phyloP scores from a whole-genome alignment of 2,888 invertebrate genomes.

The Seira ritae region DNA sequence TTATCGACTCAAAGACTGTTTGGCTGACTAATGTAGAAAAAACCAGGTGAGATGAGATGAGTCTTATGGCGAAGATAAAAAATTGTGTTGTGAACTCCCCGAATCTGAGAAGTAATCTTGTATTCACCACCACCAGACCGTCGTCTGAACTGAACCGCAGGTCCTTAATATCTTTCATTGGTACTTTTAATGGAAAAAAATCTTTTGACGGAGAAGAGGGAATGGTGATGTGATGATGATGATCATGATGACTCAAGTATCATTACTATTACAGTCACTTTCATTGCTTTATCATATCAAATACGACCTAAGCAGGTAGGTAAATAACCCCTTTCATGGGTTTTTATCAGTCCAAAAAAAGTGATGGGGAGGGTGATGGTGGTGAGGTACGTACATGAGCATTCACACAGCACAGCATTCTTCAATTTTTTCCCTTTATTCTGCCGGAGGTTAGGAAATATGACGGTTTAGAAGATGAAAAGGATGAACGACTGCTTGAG shows the following conservation, averaged over 20 bases:
- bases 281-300: conserved; percentile 15
- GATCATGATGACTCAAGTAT: conserved; percentile 44
- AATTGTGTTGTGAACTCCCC: conserved; percentile 19
- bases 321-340: not conserved
- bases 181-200: not conserved
- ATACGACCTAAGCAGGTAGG: conserved; percentile 8
- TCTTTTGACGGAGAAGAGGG: conserved; percentile 7
- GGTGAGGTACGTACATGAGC: not conserved
- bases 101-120: conserved; percentile 9
- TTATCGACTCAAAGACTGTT: conserved; percentile 27
- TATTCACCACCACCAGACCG: not conserved
- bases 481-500: conserved; percentile 4
- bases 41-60: conserved; percentile 1
- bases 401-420: not conserved
- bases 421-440: not conserved
- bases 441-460: conserved; percentile 11
- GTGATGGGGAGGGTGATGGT: conserved; percentile 9
- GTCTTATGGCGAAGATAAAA: not conserved
- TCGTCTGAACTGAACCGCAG: not conserved
- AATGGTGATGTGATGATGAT: conserved; percentile 9
- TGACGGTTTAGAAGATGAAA: not conserved
- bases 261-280: conserved; percentile 30
- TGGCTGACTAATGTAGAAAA: not conserved
- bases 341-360: conserved; percentile 9
- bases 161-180: conserved; percentile 9